phyloP scores from a whole-genome alignment of 2,797 vertebrate genomes.

The Typhlichthys subterraneus region DNA sequence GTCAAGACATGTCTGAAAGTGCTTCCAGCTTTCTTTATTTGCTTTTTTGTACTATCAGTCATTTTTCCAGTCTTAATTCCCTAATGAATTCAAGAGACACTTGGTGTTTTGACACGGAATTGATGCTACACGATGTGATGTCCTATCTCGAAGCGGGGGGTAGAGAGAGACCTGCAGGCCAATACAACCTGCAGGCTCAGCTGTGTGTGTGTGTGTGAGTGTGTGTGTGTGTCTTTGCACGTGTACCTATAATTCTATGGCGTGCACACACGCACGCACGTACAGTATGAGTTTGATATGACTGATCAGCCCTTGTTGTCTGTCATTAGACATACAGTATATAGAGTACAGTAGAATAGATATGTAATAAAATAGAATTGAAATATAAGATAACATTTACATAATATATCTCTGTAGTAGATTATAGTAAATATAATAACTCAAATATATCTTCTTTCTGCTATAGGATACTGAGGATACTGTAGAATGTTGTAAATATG shows the following conservation, averaged over 20 bases:
- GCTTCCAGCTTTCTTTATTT: conserved; percentile 57
- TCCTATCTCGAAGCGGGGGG: conserved; percentile 48
- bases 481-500: too few relatives aligned
- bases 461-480: too few relatives aligned
- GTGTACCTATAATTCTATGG: too few relatives aligned
- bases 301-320: not conserved
- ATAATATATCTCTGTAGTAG: too few relatives aligned
- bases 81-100: conserved; percentile 60
- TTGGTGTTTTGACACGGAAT: conserved; percentile 60
- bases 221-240: not conserved
- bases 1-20: conserved; percentile 56
- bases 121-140: conserved; percentile 65
- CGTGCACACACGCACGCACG: too few relatives aligned
- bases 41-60: conserved; percentile 62
- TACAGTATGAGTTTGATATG: not conserved
- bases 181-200: conserved; percentile 51
- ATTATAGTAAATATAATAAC: too few relatives aligned
- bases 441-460: too few relatives aligned
- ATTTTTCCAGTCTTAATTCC: conserved; percentile 42
- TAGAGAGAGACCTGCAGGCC: conserved; percentile 61
- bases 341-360: not conserved
- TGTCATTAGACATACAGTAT: too few relatives aligned
- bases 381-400: too few relatives aligned
- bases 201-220: conserved; percentile 30
- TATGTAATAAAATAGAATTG: not conserved